phyloP scores from a whole-genome alignment of 35 echinoderm and acorn worm genomes.

The Lytechinus variegatus region DNA sequence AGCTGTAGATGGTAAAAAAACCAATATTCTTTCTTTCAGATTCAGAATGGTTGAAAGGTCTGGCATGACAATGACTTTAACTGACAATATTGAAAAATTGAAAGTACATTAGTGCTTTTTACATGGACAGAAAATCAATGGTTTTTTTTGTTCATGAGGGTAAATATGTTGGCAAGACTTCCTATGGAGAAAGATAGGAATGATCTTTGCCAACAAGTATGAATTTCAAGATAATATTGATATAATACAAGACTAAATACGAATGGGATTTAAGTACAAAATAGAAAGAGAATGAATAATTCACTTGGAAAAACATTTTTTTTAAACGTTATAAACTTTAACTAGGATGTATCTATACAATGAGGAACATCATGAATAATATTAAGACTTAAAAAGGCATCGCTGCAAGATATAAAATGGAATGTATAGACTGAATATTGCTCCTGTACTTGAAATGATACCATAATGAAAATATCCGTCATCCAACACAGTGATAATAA shows the following conservation, averaged over 20 bases:
- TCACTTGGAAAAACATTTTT: neutral
- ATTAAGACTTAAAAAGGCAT: neutral
- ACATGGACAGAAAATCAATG: neutral
- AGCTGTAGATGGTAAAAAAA: no score
- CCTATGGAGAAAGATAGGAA: neutral
- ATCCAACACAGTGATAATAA: neutral
- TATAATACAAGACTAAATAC: constrained; percentile 8
- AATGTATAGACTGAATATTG: constrained; percentile 4
- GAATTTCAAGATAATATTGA: neutral
- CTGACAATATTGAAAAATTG: neutral
- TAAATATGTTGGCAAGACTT: neutral
- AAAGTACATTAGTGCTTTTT: neutral
- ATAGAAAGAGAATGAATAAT: neutral
- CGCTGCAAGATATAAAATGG: neutral
- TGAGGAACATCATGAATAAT: neutral
- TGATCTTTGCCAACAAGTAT: neutral
- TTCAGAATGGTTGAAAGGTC: no score
- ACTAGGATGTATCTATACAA: neutral
- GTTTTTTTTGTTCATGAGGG: neutral
- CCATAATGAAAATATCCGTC: neutral
- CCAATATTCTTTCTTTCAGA: no score
- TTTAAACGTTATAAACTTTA: neutral
- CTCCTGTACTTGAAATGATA: neutral
- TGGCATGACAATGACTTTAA: neutral
- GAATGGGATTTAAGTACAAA: neutral